Percentiles rank a stretch among this genome's conserved stretches.
These are phyloP conservation scores for Patiria miniata DNA, from an alignment of 35 echinoderm and acorn worm species.

Conservation along the genomic window DNA sequence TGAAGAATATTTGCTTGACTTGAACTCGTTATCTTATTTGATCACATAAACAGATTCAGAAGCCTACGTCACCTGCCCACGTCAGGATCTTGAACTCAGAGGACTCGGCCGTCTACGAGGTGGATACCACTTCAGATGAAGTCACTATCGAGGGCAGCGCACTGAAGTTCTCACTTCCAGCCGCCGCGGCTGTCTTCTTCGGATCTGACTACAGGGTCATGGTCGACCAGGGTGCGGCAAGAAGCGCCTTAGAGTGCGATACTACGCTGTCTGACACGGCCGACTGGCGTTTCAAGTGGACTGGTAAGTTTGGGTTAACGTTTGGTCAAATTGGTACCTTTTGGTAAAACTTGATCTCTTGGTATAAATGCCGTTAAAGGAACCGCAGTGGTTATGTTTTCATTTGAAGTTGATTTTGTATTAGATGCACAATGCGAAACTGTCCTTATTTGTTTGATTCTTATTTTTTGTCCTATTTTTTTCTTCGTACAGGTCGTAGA, in stretches of 20 bases:
- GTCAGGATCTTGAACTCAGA: conserved; percentile 7
- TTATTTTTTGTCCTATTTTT: too few species aligned
- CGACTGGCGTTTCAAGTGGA: not conserved
- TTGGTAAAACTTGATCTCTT: too few species aligned
- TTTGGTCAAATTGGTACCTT: too few species aligned
- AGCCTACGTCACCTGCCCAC: not conserved
- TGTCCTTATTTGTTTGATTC: too few species aligned
- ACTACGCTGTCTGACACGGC: not conserved
- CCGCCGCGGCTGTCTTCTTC: not conserved
- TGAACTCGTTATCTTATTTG: not conserved
- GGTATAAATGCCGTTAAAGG: too few species aligned
- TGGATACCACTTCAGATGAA: not conserved
- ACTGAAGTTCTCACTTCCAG: not conserved
- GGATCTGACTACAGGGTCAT: not conserved
- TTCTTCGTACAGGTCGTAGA: conserved; percentile 12
- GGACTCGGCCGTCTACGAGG: not conserved
- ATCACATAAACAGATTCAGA: not conserved
- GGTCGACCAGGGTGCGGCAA: not conserved
- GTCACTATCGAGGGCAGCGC: not conserved
- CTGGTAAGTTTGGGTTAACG: not conserved
- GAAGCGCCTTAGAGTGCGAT: not conserved
- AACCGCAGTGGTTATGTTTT: too few species aligned
- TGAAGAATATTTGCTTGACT: too few species aligned
- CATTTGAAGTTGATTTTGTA: too few species aligned
- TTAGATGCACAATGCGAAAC: too few species aligned